Evolutionary conservation across 2,888 invertebrate genomes (phyloP).

Genomic region (Acrocyrtus sp.): DNA sequence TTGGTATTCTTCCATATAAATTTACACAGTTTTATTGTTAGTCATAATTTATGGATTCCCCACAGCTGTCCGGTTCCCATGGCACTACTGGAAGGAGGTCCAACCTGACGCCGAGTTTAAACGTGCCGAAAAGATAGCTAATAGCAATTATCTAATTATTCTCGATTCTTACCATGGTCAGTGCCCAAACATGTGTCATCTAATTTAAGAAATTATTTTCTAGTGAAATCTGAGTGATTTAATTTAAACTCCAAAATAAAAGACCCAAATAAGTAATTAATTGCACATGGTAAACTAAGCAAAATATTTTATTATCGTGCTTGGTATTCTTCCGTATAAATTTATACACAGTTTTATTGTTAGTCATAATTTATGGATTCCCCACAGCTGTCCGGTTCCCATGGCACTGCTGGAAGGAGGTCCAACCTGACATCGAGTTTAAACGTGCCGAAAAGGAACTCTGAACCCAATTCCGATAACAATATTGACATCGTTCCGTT

Average conservation of each 20-base stretch:
- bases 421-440: conserved; percentile 17
- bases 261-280: too few relatives aligned
- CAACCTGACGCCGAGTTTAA: conserved; percentile 13
- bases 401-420: conserved; percentile 34
- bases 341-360: too few relatives aligned
- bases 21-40: too few relatives aligned
- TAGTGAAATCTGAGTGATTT: too few relatives aligned
- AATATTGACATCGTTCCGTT: neutral
- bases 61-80: conserved; percentile 26
- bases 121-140: neutral
- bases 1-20: too few relatives aligned
- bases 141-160: neutral
- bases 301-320: too few relatives aligned
- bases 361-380: conserved; percentile 1
- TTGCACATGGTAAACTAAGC: too few relatives aligned
- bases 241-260: too few relatives aligned
- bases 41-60: neutral
- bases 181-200: neutral
- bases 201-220: neutral
- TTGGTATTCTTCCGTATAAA: too few relatives aligned
- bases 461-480: neutral
- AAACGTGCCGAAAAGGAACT: neutral
- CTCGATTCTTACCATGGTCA: neutral
- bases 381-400: neutral
- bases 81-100: conserved; percentile 19